Percentiles rank a stretch among this genome's conserved stretches.
These are phyloP conservation scores for Papilio demoleus DNA, from an alignment of 2,888 invertebrate genomes.

Conservation along the genomic window DNA sequence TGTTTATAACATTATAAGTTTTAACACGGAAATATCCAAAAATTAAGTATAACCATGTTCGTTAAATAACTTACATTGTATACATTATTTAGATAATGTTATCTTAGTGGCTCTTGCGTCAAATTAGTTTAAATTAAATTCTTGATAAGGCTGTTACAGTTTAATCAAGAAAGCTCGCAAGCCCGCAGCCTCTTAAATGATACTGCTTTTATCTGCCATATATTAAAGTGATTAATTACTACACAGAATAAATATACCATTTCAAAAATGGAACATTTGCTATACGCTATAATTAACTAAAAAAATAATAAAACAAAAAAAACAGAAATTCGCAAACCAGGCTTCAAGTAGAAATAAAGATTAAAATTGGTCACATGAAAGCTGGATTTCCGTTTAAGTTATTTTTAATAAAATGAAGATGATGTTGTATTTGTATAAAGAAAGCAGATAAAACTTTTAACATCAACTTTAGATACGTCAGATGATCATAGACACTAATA, in stretches of 20 bases:
- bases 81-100: neutral
- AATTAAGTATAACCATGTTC: too few species aligned
- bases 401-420: neutral
- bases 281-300: too few species aligned
- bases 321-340: neutral
- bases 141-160: constrained; percentile 14
- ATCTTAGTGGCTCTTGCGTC: neutral
- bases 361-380: neutral
- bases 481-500: constrained; percentile 20
- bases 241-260: neutral
- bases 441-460: neutral
- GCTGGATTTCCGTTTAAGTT: neutral
- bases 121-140: constrained; percentile 21
- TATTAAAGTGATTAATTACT: constrained; percentile 7
- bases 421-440: neutral
- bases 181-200: constrained; percentile 24
- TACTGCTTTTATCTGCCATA: constrained; percentile 5
- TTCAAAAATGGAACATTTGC: too few species aligned
- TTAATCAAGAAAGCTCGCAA: constrained; percentile 20
- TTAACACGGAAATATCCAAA: too few species aligned
- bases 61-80: neutral
- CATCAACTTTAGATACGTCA: neutral
- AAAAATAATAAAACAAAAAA: neutral
- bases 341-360: neutral
- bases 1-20: too few species aligned